Conservation (phyloP, 1,140 invertebrate genomes). For the Procambarus virginalis region DNA sequence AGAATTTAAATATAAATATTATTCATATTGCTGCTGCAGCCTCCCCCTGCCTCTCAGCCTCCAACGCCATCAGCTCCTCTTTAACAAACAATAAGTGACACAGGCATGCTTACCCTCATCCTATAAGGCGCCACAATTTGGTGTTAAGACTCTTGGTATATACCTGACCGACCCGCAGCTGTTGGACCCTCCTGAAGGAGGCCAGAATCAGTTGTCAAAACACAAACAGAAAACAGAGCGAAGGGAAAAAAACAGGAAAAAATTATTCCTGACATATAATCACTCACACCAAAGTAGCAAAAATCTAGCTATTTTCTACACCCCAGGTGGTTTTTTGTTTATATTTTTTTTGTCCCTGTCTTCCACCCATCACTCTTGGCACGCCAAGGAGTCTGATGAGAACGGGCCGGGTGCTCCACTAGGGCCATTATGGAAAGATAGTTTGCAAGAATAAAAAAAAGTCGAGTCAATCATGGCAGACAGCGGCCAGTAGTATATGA, state of each 20-base stretch:
- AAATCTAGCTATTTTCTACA: neutral
- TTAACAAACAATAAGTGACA: neutral
- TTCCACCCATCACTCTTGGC: neutral
- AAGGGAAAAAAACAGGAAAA: neutral
- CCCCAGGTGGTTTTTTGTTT: neutral
- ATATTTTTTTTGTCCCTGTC: neutral
- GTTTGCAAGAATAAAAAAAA: neutral
- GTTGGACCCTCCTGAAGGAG: neutral
- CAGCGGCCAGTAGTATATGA: neutral
- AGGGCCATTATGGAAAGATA: neutral
- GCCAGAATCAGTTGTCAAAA: neutral
- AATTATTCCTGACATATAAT: neutral
- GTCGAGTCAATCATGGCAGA: neutral
- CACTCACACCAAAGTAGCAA: neutral
- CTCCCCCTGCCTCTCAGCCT: no score
- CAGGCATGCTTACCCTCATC: neutral
- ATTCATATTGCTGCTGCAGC: neutral
- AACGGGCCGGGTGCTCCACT: neutral
- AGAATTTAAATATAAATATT: neutral
- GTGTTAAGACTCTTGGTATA: neutral
- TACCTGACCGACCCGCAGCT: neutral
- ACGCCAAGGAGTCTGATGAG: neutral
- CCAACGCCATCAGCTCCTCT: neutral
- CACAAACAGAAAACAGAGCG: neutral
- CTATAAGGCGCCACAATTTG: neutral